These are phyloP conservation scores for Scarus forsteni DNA, from an alignment of 2,797 vertebrate species.

Conservation along the genomic window DNA sequence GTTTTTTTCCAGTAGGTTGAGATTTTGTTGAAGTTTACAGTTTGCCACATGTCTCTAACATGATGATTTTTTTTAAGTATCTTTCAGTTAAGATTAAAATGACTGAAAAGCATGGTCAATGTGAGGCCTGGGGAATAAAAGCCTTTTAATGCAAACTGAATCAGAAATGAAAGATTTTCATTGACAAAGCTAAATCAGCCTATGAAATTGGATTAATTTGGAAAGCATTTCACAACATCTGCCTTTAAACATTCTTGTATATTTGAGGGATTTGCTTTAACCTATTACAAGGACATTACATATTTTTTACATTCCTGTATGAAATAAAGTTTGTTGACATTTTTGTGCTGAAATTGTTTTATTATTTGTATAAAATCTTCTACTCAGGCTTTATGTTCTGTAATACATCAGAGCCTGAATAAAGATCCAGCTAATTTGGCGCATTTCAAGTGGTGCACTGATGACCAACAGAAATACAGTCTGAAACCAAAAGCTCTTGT, in stretches of 20 bases:
- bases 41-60: too few species aligned
- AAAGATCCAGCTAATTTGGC: background rate
- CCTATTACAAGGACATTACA: constrained; percentile 38
- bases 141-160: too few species aligned
- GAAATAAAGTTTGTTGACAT: constrained; percentile 69
- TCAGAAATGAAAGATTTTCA: too few species aligned
- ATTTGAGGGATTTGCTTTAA: constrained; percentile 30
- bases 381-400: background rate
- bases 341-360: constrained; percentile 53
- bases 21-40: constrained; percentile 4
- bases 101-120: constrained; percentile 18
- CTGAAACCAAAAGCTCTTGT: constrained; percentile 17
- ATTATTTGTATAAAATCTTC: constrained; percentile 6
- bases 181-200: too few species aligned
- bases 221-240: background rate
- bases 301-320: constrained; percentile 58
- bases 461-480: background rate
- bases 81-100: constrained; percentile 43
- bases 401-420: background rate
- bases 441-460: constrained; percentile 1
- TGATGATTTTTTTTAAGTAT: constrained; percentile 2
- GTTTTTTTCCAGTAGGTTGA: constrained; percentile 6
- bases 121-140: background rate
- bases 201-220: too few species aligned
- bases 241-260: constrained; percentile 37